Base-by-base conservation (phyloP, 2,888 invertebrate genomes). In the Trilocha varians region DNA sequence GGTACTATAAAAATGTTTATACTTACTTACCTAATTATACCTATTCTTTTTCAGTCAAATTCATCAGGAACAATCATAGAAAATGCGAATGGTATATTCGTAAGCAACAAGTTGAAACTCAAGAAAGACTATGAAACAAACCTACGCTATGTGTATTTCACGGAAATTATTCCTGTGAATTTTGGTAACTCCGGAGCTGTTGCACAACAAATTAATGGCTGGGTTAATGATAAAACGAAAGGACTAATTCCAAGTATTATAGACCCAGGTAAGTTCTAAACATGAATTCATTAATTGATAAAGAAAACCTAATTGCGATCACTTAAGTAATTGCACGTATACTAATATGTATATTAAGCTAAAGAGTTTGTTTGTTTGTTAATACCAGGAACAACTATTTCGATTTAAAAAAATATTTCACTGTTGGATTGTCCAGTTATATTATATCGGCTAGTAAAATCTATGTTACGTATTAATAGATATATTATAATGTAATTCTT, bases 171-270 rank as follows among this genome's bases (percentile, higher is more conserved):
- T 5, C 55, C 59, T 3, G 47, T 90, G 0, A 82, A 91, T 63
- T 91, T 90, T 51, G 52, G 46, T 0, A 68, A 90, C 42, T 49
- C 82, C 0, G 50, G 53, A 0, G 48, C 46, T 5, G 73, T 89
- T 0, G 78, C 85, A 0, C 50, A 66, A 2, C 44, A 51, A 0
- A 89, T 93, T 18, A 92, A 93, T 55, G 58, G 64, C 3, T 92
- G 91, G 91, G 88, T 89, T 3, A 71, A 62, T 3, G 58, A 70
- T 1, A 72, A 76, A 13, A 92, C 92, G 0, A 73, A 77, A 13
- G 88, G 89, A 8, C 67, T 87, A 5, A 90, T 93, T 39, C 69
- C 78, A 0, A 59, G 68, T 13, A 65, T 91, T 42, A 63, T 91
- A 11, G 78, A 84, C 17, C 63, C 84, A 52, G 82, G 91, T 90